A percentile compares a stretch with the other conserved stretches of the same genome.
Conservation (phyloP, 2,888 invertebrate species). For the Hydroisotoma schaefferi region DNA sequence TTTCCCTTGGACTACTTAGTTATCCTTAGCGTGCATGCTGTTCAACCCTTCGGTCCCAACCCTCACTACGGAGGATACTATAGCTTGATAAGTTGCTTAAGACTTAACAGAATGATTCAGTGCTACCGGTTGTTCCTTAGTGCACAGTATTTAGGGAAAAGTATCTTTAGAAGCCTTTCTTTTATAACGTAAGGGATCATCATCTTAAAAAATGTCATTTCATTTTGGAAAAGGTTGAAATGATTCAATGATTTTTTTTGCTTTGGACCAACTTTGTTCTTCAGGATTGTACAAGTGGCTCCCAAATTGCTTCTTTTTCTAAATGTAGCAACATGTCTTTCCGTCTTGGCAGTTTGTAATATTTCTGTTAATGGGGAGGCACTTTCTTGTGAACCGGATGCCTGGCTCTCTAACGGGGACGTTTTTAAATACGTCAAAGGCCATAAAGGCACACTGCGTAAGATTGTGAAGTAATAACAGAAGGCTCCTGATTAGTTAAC, state of each 20-base stretch:
- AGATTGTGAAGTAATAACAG: too few relatives aligned
- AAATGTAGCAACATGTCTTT: constrained; percentile 29
- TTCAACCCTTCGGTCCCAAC: constrained; percentile 3
- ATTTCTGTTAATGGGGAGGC: constrained; percentile 19
- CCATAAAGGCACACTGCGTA: not conserved
- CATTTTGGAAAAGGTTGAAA: not conserved
- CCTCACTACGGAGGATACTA: constrained; percentile 24
- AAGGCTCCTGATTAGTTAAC: not conserved
- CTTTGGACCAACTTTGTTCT: too few relatives aligned
- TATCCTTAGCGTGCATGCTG: not conserved
- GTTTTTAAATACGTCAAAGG: constrained; percentile 19
- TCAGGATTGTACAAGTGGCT: constrained; percentile 42
- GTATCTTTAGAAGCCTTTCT: constrained; percentile 37
- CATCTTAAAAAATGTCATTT: not conserved
- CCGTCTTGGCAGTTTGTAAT: constrained; percentile 28
- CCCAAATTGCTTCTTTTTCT: constrained; percentile 41
- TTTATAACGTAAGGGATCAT: constrained; percentile 40
- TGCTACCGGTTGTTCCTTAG: constrained; percentile 31
- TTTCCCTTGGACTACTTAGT: constrained; percentile 38
- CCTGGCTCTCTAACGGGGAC: constrained; percentile 40
- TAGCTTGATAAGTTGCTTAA: constrained; percentile 17
- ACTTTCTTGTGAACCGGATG: constrained; percentile 15
- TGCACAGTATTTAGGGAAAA: constrained; percentile 26
- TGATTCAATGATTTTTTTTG: too few relatives aligned
- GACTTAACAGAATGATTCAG: constrained; percentile 42